Percentiles rank a stretch among this genome's conserved stretches.
phyloP scores from a whole-genome alignment of 1,140 invertebrate genomes.

The Paralvinella palmiformis region DNA sequence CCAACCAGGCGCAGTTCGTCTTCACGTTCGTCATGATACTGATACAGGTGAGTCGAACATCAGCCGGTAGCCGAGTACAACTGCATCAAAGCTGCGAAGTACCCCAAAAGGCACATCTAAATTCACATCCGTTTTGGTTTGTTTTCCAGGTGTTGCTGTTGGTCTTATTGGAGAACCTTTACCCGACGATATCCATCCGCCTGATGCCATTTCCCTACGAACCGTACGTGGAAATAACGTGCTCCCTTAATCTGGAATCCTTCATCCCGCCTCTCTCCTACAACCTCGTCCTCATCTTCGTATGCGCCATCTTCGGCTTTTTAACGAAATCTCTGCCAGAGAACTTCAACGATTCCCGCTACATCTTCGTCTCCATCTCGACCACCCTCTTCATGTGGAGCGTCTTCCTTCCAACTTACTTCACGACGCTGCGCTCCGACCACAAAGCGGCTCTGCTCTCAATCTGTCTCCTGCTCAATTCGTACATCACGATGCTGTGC shows the following conservation, averaged over 20 bases:
- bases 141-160: not conserved
- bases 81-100: too few species aligned
- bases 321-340: constrained; percentile 49
- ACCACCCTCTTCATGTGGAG: constrained; percentile 36
- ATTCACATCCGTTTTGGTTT: not conserved
- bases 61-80: too few species aligned
- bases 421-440: constrained; percentile 24
- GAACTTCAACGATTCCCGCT: constrained; percentile 41
- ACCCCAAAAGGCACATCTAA: too few species aligned
- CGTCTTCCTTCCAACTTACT: constrained; percentile 34
- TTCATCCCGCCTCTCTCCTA: constrained; percentile 60
- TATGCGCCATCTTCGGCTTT: constrained; percentile 77
- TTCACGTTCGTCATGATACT: too few species aligned
- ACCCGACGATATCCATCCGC: not conserved
- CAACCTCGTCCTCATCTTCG: constrained; percentile 76
- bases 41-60: too few species aligned
- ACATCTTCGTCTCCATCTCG: constrained; percentile 34
- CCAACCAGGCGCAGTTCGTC: too few species aligned
- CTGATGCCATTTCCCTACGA: constrained; percentile 6
- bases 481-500: constrained; percentile 27
- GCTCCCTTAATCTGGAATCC: constrained; percentile 15
- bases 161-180: not conserved
- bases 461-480: constrained; percentile 29
- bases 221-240: constrained; percentile 24
- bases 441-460: constrained; percentile 25